Conservation (phyloP, 2,797 vertebrate genomes). For the Gastrophryne carolinensis region DNA sequence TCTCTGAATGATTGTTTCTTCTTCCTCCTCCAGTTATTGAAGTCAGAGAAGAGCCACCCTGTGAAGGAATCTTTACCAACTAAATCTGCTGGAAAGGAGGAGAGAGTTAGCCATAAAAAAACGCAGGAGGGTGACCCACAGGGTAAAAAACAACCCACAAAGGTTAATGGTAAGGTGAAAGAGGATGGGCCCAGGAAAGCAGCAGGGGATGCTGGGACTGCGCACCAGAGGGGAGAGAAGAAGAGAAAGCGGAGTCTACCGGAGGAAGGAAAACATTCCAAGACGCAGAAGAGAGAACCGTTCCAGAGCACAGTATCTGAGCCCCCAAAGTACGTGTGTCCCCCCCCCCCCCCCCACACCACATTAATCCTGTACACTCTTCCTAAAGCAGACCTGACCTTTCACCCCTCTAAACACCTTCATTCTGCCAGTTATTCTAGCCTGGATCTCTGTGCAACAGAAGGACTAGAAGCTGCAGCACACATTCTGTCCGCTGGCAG, state of each 20-base stretch:
- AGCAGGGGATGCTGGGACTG: background rate
- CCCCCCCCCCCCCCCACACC: too few species aligned
- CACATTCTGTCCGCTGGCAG: too few species aligned
- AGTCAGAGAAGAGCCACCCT: constrained; percentile 53
- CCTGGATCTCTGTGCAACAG: too few species aligned
- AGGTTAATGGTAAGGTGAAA: background rate
- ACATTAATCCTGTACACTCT: too few species aligned
- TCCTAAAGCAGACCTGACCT: too few species aligned
- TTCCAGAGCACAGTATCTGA: constrained; percentile 47
- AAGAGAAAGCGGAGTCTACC: constrained; percentile 9
- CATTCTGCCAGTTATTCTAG: too few species aligned
- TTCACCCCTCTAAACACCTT: too few species aligned
- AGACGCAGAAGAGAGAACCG: constrained; percentile 67
- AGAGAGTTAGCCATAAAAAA: background rate
- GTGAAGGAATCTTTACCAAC: background rate
- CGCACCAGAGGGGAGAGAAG: constrained; percentile 57
- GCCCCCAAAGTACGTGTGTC: constrained; percentile 76
- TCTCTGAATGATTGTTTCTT: background rate
- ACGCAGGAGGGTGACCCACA: background rate
- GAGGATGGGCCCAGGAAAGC: background rate
- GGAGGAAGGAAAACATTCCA: constrained; percentile 32
- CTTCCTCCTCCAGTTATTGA: constrained; percentile 62
- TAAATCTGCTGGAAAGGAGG: constrained; percentile 30
- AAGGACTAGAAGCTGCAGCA: too few species aligned
- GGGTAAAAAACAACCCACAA: background rate